phyloP scores from a whole-genome alignment of 2,888 invertebrate genomes.

The Pelosia muscerda region DNA sequence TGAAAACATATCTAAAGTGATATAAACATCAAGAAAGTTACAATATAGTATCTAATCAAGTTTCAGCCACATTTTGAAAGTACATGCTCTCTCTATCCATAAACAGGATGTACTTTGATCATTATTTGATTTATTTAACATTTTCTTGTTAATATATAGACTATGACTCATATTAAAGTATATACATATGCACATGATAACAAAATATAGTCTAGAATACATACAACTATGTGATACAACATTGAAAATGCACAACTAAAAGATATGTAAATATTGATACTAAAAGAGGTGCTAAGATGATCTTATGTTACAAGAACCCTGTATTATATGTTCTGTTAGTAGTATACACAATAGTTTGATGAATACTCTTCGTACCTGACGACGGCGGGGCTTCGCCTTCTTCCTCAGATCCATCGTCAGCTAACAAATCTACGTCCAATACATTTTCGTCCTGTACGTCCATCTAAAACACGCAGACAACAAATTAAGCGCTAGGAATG shows the following conservation, averaged over 20 bases:
- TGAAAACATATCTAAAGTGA: not conserved
- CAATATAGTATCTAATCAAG: not conserved
- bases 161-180: not conserved
- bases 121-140: not conserved
- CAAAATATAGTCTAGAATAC: not conserved
- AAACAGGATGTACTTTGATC: not conserved
- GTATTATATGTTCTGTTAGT: not conserved
- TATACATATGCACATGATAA: not conserved
- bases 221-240: not conserved
- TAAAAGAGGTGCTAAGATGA: not conserved
- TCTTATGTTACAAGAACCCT: not conserved
- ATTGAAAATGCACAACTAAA: not conserved
- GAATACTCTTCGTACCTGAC: conserved; percentile 78
- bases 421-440: conserved; percentile 91
- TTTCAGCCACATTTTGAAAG: not conserved
- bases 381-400: conserved; percentile 89
- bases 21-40: not conserved
- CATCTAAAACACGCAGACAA: conserved; percentile 71
- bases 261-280: not conserved
- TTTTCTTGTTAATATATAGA: not conserved
- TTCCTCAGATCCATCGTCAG: conserved; percentile 91
- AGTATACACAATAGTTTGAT: not conserved
- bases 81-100: not conserved
- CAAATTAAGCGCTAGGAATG: conserved; percentile 30
- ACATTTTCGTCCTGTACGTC: conserved; percentile 83